Conservation (phyloP, 2,888 invertebrate species). For the Biston betularia region DNA sequence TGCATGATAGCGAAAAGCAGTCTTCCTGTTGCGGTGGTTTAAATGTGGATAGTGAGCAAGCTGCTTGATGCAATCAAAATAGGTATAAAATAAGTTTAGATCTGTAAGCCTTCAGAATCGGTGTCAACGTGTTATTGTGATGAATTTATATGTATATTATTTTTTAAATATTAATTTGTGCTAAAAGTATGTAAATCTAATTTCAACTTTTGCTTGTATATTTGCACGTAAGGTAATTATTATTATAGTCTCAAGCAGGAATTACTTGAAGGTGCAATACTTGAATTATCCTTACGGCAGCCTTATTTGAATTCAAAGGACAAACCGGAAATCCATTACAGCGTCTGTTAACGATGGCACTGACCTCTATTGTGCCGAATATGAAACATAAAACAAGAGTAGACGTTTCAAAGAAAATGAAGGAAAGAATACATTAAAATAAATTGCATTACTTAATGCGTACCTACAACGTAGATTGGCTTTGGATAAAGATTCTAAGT, state of each 20-base stretch:
- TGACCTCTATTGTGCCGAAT: conserved; percentile 13
- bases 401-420: conserved; percentile 3
- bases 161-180: background rate
- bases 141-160: too few relatives aligned
- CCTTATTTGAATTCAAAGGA: conserved; percentile 20
- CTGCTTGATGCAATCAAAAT: too few relatives aligned
- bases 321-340: conserved; percentile 13
- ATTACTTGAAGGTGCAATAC: background rate
- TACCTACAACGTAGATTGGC: too few relatives aligned
- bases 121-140: too few relatives aligned
- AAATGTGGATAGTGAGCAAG: too few relatives aligned
- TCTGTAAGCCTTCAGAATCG: too few relatives aligned
- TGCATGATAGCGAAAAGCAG: too few relatives aligned
- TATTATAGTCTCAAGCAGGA: background rate
- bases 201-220: background rate
- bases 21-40: too few relatives aligned
- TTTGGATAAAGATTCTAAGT: background rate
- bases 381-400: conserved; percentile 6
- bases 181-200: background rate
- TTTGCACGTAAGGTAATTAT: background rate
- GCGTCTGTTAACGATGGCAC: conserved; percentile 3
- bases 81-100: too few relatives aligned
- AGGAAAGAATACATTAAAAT: conserved; percentile 5
- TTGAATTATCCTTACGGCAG: conserved; percentile 8
- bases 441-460: background rate